Evolutionary conservation across 2,797 vertebrate species (phyloP).

Genomic region (Prunella strophiata): DNA sequence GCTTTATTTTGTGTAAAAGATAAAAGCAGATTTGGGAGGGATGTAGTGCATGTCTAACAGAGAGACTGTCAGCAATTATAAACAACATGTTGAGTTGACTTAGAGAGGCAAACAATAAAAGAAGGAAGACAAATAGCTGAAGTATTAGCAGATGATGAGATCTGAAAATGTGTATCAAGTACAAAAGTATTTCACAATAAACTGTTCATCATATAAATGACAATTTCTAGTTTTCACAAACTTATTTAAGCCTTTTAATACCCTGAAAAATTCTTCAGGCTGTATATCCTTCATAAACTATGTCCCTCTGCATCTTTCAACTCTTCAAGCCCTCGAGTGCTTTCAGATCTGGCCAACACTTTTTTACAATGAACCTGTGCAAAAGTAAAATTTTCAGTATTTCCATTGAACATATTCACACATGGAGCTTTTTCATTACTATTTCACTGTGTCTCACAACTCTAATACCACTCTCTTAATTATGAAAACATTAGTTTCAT

Average conservation of each 20-base stretch:
- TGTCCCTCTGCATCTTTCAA: neutral
- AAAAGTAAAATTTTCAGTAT: neutral
- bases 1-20: constrained; percentile 36
- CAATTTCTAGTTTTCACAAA: neutral
- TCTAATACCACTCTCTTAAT: neutral
- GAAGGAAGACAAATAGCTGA: constrained; percentile 35
- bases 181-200: constrained; percentile 24
- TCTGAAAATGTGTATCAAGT: neutral
- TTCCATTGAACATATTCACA: neutral
- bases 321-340: neutral
- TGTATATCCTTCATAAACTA: neutral
- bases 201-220: neutral
- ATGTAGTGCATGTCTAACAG: neutral
- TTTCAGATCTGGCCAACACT: neutral
- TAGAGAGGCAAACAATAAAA: constrained; percentile 12
- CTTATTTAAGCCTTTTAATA: neutral
- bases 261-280: neutral
- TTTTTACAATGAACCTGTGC: neutral
- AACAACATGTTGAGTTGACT: constrained; percentile 26
- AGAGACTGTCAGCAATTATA: constrained; percentile 14
- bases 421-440: neutral
- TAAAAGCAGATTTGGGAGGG: constrained; percentile 9
- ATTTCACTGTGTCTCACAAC: neutral
- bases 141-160: constrained; percentile 20
- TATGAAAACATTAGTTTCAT: neutral